Evolutionary conservation across 2,888 invertebrate genomes (phyloP).

Genomic region (Germaria angustata): DNA sequence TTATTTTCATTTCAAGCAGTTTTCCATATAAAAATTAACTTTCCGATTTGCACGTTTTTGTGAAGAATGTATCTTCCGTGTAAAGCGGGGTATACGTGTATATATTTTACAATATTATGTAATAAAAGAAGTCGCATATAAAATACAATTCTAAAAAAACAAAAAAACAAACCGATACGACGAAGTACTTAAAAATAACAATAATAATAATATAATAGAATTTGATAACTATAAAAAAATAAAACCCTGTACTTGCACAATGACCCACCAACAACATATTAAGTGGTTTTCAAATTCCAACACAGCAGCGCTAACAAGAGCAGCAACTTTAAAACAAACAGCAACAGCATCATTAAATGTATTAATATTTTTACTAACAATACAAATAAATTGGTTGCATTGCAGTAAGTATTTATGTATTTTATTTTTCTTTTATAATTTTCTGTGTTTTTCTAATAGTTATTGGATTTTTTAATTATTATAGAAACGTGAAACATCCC

Average conservation of each 20-base stretch:
- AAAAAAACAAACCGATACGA: constrained; percentile 3
- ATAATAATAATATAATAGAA: background rate
- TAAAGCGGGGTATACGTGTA: too few relatives aligned
- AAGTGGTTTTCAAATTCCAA: constrained; percentile 47
- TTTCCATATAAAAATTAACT: too few relatives aligned
- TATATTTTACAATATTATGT: background rate
- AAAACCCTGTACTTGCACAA: constrained; percentile 61
- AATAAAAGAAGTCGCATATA: background rate
- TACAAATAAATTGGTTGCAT: constrained; percentile 54
- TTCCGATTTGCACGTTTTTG: too few relatives aligned
- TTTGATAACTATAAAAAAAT: constrained; percentile 22
- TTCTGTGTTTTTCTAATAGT: constrained; percentile 7
- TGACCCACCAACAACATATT: constrained; percentile 50
- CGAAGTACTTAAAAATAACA: constrained; percentile 29
- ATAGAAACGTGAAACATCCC: too few relatives aligned
- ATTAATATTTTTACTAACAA: constrained; percentile 57
- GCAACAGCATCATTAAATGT: constrained; percentile 17
- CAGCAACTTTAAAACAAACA: background rate
- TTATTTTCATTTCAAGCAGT: too few relatives aligned
- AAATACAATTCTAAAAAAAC: background rate
- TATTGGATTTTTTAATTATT: background rate
- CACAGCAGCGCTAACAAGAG: background rate
- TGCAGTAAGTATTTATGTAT: constrained; percentile 63
- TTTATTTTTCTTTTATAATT: too few relatives aligned
- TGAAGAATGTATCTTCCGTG: too few relatives aligned